Percentiles rank a stretch among this genome's conserved stretches.
phyloP scores from a whole-genome alignment of 2,888 invertebrate species.

The Apamea sordens region DNA sequence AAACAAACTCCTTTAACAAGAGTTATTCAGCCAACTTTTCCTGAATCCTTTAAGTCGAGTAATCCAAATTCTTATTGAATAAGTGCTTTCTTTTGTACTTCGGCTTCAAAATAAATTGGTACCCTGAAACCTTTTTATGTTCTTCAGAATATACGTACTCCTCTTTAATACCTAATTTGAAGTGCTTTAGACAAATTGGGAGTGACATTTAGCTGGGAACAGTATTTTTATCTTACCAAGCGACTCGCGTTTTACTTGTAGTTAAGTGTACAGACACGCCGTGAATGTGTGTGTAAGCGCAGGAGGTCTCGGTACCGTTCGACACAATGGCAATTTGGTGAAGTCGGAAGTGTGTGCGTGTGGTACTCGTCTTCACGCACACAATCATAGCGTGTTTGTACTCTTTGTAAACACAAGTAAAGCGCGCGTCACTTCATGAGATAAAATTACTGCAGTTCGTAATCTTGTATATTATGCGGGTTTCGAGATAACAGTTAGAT shows the following conservation, averaged over 20 bases:
- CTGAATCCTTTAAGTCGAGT: constrained; percentile 40
- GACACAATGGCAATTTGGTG: not conserved
- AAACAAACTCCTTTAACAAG: constrained; percentile 47
- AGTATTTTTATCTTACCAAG: not conserved
- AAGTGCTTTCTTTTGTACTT: constrained; percentile 59
- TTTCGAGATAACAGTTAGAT: constrained; percentile 26
- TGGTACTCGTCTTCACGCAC: not conserved
- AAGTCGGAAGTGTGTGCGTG: not conserved
- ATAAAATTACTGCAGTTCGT: not conserved
- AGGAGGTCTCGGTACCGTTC: not conserved
- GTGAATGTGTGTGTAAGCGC: not conserved
- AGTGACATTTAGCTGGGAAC: not conserved
- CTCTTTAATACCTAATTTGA: constrained; percentile 21
- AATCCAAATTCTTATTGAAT: constrained; percentile 54
- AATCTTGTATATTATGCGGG: constrained; percentile 1
- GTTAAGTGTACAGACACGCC: not conserved
- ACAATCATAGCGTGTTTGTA: not conserved
- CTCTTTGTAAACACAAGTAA: not conserved
- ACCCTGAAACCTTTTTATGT: constrained; percentile 40
- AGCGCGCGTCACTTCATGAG: not conserved
- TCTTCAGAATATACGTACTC: constrained; percentile 28
- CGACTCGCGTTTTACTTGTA: not conserved
- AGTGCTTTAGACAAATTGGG: constrained; percentile 40
- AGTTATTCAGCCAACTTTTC: constrained; percentile 35
- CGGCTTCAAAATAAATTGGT: constrained; percentile 49